A percentile compares a stretch with the other conserved stretches of the same genome.
Evolutionary conservation across 2,113 vertebrate genomes (phyloP).

Genomic region (Microcebus jonahi): DNA sequence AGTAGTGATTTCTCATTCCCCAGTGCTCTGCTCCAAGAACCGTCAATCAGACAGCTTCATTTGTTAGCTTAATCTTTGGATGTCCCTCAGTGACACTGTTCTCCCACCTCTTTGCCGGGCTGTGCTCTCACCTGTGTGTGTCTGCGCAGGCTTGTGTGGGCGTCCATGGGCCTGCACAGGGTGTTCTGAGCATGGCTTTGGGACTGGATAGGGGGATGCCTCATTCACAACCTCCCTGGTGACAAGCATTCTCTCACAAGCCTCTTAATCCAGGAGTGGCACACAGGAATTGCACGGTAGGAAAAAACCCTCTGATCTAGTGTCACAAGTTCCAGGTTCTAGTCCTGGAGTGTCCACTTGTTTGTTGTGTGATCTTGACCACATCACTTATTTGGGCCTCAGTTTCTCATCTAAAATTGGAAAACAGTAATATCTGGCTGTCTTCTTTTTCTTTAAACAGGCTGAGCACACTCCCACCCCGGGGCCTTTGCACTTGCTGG

Average conservation of each 20-base stretch:
- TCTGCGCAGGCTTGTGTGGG: not conserved
- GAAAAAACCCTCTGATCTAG: not conserved
- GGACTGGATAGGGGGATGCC: not conserved
- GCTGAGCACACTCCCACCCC: not conserved
- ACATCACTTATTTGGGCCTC: not conserved
- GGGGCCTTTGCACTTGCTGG: not conserved
- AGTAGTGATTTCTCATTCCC: slow-evolving; percentile 37
- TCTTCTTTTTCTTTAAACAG: not conserved
- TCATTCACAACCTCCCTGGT: not conserved
- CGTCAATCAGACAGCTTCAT: slow-evolving; percentile 4
- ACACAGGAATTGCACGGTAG: not conserved
- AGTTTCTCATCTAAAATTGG: not conserved
- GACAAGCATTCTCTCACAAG: not conserved
- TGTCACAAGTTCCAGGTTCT: not conserved
- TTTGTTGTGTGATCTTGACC: not conserved
- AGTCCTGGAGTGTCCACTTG: not conserved
- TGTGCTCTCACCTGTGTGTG: not conserved
- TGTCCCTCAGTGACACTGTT: slow-evolving; percentile 24
- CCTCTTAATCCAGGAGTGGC: not conserved
- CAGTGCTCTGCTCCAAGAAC: slow-evolving; percentile 34
- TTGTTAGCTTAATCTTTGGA: slow-evolving; percentile 52
- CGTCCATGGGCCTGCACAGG: not conserved
- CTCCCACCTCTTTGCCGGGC: not conserved
- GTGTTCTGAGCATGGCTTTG: not conserved
- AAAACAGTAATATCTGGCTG: not conserved